Conservation (phyloP, 2,797 vertebrate species). For the Takifugu rubripes region DNA sequence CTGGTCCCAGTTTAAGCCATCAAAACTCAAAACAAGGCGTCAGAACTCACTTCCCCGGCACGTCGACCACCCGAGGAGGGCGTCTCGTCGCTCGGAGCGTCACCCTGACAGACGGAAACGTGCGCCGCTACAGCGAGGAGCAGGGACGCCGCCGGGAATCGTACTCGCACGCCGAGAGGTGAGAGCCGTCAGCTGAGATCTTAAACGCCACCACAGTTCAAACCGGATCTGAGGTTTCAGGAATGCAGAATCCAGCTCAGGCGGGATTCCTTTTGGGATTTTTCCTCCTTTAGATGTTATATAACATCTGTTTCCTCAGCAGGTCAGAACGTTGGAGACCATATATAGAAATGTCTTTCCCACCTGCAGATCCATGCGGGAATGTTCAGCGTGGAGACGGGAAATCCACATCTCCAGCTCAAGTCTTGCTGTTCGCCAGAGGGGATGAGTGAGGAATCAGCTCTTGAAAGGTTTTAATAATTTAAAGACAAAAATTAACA, state of each 20-base stretch:
- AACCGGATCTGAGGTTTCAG: neutral
- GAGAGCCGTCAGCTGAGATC: conserved; percentile 1
- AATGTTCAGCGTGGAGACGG: no score
- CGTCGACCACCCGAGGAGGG: conserved; percentile 23
- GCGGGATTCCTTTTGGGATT: neutral
- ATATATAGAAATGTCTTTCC: no score
- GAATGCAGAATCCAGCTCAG: neutral
- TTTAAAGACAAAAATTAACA: neutral
- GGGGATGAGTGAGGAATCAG: no score
- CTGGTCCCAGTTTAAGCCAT: no score
- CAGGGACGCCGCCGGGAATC: conserved; percentile 12
- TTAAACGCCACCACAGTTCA: neutral
- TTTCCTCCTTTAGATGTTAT: neutral
- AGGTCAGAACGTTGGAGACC: no score
- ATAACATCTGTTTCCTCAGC: no score
- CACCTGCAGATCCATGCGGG: no score
- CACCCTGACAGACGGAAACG: conserved; percentile 23
- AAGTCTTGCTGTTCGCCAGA: neutral
- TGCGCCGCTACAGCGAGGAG: conserved; percentile 4
- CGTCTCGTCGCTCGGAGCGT: conserved; percentile 11
- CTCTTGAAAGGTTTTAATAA: neutral
- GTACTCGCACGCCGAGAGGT: conserved; percentile 5
- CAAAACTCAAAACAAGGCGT: no score
- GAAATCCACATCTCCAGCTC: neutral
- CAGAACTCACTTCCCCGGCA: conserved; percentile 1